Conservation (phyloP, 2,797 vertebrate species). For the Myoxocephalus aenaeus region DNA sequence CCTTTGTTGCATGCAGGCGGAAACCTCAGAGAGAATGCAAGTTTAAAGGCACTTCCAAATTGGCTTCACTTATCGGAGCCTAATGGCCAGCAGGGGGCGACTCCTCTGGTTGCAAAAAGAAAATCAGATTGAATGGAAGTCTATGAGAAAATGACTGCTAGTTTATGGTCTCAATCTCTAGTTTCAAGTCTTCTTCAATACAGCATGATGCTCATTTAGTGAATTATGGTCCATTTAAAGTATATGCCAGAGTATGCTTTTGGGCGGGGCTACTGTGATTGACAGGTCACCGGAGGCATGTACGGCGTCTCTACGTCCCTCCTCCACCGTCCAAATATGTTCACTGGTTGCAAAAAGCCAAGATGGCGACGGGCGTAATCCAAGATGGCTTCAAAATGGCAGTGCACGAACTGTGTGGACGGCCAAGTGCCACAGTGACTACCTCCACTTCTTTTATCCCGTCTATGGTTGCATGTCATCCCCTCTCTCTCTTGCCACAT, state of each 20-base stretch:
- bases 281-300: too few relatives aligned
- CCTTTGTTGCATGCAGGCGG: background rate
- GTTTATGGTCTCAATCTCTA: background rate
- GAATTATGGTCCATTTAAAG: background rate
- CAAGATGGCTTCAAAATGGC: background rate
- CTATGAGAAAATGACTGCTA: too few relatives aligned
- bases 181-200: background rate
- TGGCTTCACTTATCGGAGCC: too few relatives aligned
- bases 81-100: background rate
- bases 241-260: background rate
- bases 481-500: background rate
- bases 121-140: too few relatives aligned
- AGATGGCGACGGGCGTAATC: background rate
- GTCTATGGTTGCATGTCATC: background rate
- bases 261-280: too few relatives aligned
- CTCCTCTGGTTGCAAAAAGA: background rate
- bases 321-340: background rate
- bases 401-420: too few relatives aligned
- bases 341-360: background rate
- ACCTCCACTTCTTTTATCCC: background rate
- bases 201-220: too few relatives aligned
- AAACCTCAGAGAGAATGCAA: too few relatives aligned
- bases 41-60: too few relatives aligned
- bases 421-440: background rate
- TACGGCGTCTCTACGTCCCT: too few relatives aligned